Base-by-base conservation (phyloP, 1,140 invertebrate species). In the Ephestia elutella region DNA sequence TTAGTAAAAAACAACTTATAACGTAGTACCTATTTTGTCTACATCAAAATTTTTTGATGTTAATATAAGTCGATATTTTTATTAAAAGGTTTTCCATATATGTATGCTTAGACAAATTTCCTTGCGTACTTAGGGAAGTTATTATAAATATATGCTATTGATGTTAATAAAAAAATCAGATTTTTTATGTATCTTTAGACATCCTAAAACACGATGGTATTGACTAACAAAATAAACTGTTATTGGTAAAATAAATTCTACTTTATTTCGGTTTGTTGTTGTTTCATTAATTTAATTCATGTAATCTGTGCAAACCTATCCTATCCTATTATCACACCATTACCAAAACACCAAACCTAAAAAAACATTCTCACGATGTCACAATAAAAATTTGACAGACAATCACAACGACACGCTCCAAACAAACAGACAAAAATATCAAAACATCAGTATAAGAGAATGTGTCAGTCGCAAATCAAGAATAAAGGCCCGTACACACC, bases 301-400 rank as follows among this genome's bases (percentile, higher is more conserved):
- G 38, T 44, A 44, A 44, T 44, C 38, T 44, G 13, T 15, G 13
- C 38, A 44, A 44, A 2, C 13, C 15, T 7, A n/a, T 5, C 5
- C 38, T 44, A 44, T 44, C 13, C 13, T 8, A 44, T 44, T 44
- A 44, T 15, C 38, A 44, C 38, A 44, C 38, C 13, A 44, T 44
- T 44, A 44, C 38, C n/a, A 44, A 44, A 44, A 44, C 38, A 44
- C 10, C 13, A 44, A 65, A 62, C 54, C 49, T 54, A 67, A 21
- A 66, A 60, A 68, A 61, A 73, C 63, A 71, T 80, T 82, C 80
- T 75, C 80, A 84, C 78, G 73, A 63, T 55, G 48, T 66, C 61
- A 66, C 61, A 70, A 87, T 86, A 73, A 78, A 87, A 80, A 82
- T 87, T 82, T 86, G 85, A 87, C 81, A 85, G 68, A 78, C 76